Evolutionary conservation across 2,113 vertebrate genomes (phyloP), one percentile per base, ranked within the genome.

Genomic region (Apistogramma diplotaenia): DNA sequence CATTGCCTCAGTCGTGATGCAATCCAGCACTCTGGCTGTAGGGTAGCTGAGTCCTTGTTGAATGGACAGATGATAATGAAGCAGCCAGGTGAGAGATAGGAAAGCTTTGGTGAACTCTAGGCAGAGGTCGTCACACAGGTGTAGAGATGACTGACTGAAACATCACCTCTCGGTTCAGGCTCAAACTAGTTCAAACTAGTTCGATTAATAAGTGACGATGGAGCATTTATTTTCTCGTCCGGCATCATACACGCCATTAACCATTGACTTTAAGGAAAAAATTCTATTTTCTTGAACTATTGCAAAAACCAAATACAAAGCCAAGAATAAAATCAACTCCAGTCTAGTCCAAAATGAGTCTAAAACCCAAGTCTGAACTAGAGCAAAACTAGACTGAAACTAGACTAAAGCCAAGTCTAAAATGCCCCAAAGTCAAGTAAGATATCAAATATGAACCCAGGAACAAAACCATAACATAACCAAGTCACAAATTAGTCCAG

Each of bases 1-100:
- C 62, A 49, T 71, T n/a, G 55, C 46, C 67, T 83, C 77, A 62
- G 25, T 71, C 12, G 9, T 76, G 85, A 82, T 78, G 73, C 76
- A 87, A 79, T 19, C 61, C 23, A 5, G 11, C 23, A 2, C 49
- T 23, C 74, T 49, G 82, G 19, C 60, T 73, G 55, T n/a, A 37
- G 27, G 72, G 8, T 43, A 79, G 56, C 10, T 1, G 12, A 75
- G 67, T 27, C 29, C 78, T 77, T 71, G 58, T 59, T 74, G 37
- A 37, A 23, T 31, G 55, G 16, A 76, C 23, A 21, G 61, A 12
- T 37, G 37, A 83, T 82, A 71, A 85, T 72, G 70, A 76, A 37
- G 46, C 1, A 29, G 27, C 5, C 46, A 79, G 40, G 27, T 72
- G 55, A 78, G 35, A 57, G 15, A 70, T 8, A 70, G 62, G 49